These are phyloP conservation scores for Aphaenogaster ashmeadi DNA, from an alignment of 1,140 invertebrate genomes.

Conservation along the genomic window DNA sequence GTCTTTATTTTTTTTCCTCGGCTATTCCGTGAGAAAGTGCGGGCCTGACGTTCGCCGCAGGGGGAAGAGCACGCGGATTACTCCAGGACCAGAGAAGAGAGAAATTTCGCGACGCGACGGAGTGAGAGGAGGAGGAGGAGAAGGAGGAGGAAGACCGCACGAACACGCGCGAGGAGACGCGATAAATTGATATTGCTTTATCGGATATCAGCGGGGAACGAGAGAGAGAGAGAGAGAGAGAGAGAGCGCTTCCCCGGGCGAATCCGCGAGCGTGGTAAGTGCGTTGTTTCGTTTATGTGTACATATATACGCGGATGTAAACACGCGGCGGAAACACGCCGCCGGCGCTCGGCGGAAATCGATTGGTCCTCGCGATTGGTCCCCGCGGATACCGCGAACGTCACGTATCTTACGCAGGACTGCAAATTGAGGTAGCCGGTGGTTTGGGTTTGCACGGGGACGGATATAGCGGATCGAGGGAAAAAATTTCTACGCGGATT, in stretches of 20 bases:
- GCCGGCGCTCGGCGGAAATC: conserved; percentile 23
- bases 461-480: neutral
- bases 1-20: neutral
- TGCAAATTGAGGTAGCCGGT: conserved; percentile 8
- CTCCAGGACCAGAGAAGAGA: neutral
- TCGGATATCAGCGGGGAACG: conserved; percentile 58
- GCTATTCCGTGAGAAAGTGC: conserved; percentile 46
- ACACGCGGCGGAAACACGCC: conserved; percentile 29
- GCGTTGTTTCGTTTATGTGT: conserved; percentile 22
- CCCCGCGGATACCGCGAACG: conserved; percentile 34
- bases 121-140: neutral
- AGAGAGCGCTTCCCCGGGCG: conserved; percentile 27
- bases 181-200: conserved; percentile 63
- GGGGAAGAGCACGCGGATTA: conserved; percentile 11
- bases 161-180: conserved; percentile 26
- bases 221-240: neutral
- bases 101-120: conserved; percentile 31
- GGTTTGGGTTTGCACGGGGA: neutral
- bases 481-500: conserved; percentile 25
- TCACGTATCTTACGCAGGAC: conserved; percentile 41
- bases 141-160: neutral
- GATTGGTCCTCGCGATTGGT: conserved; percentile 42
- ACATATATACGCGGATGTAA: conserved; percentile 14
- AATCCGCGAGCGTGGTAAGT: conserved; percentile 70
- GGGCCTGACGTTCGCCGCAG: neutral